Evolutionary conservation across 2,797 vertebrate genomes (phyloP).

Genomic region (Melopsittacus undulatus): DNA sequence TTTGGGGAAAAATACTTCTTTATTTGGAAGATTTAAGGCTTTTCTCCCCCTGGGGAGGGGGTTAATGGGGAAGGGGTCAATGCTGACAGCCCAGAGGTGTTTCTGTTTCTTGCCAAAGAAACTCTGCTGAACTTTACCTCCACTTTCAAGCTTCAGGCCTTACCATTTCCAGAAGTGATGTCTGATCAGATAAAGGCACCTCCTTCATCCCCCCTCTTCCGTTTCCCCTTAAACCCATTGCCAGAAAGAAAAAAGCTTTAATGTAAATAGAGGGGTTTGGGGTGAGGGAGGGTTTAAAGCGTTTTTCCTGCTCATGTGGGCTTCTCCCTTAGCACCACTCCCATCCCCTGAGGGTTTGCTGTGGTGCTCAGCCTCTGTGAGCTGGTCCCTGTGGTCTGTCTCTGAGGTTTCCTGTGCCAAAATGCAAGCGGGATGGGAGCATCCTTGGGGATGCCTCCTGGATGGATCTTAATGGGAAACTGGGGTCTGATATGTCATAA

Average conservation of each 20-base stretch:
- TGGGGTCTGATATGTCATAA: background rate
- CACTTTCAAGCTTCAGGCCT: background rate
- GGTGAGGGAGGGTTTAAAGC: background rate
- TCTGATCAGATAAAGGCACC: background rate
- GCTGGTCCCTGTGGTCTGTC: background rate
- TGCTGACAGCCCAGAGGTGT: background rate
- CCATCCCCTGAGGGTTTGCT: rapidly evolving
- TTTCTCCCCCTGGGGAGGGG: rapidly evolving
- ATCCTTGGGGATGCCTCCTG: background rate
- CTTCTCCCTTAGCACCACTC: background rate
- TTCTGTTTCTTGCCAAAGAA: background rate
- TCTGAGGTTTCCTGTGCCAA: background rate
- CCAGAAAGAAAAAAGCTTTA: background rate
- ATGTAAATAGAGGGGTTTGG: background rate
- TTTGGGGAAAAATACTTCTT: background rate
- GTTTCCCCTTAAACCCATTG: background rate
- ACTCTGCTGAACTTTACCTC: background rate
- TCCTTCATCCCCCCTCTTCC: background rate
- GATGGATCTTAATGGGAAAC: background rate
- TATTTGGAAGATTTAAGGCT: background rate
- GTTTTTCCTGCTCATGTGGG: rapidly evolving
- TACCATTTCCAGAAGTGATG: rapidly evolving
- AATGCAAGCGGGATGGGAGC: no score
- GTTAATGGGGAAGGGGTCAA: background rate
- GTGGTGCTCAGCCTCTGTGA: background rate